Base-by-base conservation (phyloP, 2,888 invertebrate genomes). In the Chloroclystis v-ata region DNA sequence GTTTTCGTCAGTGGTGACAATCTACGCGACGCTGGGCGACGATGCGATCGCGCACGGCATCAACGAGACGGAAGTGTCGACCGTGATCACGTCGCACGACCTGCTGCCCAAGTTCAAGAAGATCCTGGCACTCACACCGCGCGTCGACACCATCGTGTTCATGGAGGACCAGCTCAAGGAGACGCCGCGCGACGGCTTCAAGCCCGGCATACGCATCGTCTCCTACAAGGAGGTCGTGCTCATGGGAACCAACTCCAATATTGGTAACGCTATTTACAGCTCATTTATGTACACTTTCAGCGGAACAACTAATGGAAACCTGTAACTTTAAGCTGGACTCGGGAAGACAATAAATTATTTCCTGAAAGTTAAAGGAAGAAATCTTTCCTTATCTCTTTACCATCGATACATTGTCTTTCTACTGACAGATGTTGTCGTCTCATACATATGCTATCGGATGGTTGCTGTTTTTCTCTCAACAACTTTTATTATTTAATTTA, bases 41-140 rank as follows among this genome's bases (percentile, higher is more conserved):
- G 98, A 99, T 5, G 99, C 98, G 1, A 95, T 99, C 52, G 93
- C 95, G 4, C 98, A 98, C 82, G 98, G 98, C 62, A 95, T 99
- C 70, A 97, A 97, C 76, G 98, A 99, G 89, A 97, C 99, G 0
- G 97, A 98, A 75, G 97, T 97, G 0, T 92, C 94, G 35, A 94
- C 95, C 6, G 95, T 99, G 28, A 95, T 99, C 72, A 99, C 99
- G 11, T 94, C 96, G 24, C 94, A 94, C 78, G 97, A 97, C 52
- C 90, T 99, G 46, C 88, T 99, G 76, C 94, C 96, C 37, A 98
- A 98, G 86, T 95, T 98, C 81, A 93, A 92, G 78, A 90, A 91
- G 56, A 91, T 97, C 57, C 86, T 97, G 35, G 80, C 83, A 0
- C 88, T 91, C 64, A 93, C 94, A 28, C 94, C 96, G 0, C 63